Evolutionary conservation across 2,113 vertebrate genomes (phyloP), one percentile per base, ranked within the genome.

Genomic region (Brachypodius melanocephalos): DNA sequence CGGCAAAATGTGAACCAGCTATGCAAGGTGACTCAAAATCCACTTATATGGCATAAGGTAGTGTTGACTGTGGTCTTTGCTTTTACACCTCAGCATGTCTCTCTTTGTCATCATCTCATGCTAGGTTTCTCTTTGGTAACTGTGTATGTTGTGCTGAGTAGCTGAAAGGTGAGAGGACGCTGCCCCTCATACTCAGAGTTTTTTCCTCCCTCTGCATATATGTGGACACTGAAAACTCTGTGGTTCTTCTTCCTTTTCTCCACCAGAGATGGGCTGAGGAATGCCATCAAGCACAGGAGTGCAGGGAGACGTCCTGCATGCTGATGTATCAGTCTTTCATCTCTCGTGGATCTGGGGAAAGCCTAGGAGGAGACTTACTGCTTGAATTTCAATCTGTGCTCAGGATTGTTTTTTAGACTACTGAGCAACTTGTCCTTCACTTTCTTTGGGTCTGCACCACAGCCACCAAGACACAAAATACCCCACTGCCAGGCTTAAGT

Each of bases 121-220:
- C 8, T 29, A 85, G 20, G 14, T 19, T 10, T 28, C 28, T 76
- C n/a, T 59, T 49, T 62, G 36, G 22, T 46, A 58, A 63, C 10
- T 36, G 28, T 0, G 0, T 21, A 61, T 17, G 8, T 16, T 0
- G 0, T 14, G 34, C 14, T 19, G 52, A 18, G 25, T 24, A 75
- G 38, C n/a, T 68, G 36, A 55, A 75, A 63, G 28, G 48, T 40
- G n/a, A 68, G 6, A 69, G 18, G 11, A 72, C 28, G 46, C 38
- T 75, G 62, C 14, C 75, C 21, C 32, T 59, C n/a, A 29, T 45
- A 38, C 8, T 29, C 14, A 4, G 10, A 3, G 4, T 0, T 54
- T 61, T 81, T 78, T 42, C 32, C 73, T 71, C 38, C 43, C n/a
- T 45, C 14, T 67, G 22, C 20, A 55, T 3, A 26, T 11, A 46